Evolutionary conservation across 1,140 invertebrate genomes (phyloP).

Genomic region (Diorhabda carinulata): DNA sequence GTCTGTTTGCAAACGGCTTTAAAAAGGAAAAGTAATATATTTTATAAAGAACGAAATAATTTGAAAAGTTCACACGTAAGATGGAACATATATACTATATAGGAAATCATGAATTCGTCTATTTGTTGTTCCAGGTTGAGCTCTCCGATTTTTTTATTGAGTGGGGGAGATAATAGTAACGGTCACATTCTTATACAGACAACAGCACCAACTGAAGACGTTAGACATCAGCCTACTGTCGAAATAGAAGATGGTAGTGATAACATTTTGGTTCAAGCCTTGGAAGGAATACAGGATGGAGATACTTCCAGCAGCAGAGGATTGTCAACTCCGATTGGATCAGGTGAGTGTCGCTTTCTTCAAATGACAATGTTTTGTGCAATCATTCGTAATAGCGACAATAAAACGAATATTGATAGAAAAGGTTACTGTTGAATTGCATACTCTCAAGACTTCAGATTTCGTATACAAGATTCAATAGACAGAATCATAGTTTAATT

Average conservation of each 20-base stretch:
- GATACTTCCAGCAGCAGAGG: constrained; percentile 31
- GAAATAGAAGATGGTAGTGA: constrained; percentile 26
- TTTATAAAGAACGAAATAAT: too few species aligned
- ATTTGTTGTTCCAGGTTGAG: constrained; percentile 29
- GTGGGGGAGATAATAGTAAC: constrained; percentile 41
- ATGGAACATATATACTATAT: too few species aligned
- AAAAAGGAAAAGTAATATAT: too few species aligned
- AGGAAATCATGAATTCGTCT: too few species aligned
- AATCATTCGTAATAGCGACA: too few species aligned
- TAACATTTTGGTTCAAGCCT: constrained; percentile 35
- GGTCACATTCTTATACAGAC: constrained; percentile 45
- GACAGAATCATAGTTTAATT: too few species aligned
- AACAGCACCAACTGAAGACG: constrained; percentile 32
- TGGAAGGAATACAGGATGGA: constrained; percentile 37
- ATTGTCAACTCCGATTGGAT: constrained; percentile 39
- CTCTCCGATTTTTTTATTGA: constrained; percentile 43
- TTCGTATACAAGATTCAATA: too few species aligned
- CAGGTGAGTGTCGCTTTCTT: constrained; percentile 35
- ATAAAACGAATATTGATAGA: too few species aligned
- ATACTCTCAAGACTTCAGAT: too few species aligned
- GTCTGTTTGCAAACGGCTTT: too few species aligned
- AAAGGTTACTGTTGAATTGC: too few species aligned
- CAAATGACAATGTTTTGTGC: background rate
- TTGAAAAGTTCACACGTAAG: too few species aligned
- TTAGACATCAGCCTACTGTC: constrained; percentile 20